phyloP scores from a whole-genome alignment of 2,797 vertebrate species.

The Esox lucius region DNA sequence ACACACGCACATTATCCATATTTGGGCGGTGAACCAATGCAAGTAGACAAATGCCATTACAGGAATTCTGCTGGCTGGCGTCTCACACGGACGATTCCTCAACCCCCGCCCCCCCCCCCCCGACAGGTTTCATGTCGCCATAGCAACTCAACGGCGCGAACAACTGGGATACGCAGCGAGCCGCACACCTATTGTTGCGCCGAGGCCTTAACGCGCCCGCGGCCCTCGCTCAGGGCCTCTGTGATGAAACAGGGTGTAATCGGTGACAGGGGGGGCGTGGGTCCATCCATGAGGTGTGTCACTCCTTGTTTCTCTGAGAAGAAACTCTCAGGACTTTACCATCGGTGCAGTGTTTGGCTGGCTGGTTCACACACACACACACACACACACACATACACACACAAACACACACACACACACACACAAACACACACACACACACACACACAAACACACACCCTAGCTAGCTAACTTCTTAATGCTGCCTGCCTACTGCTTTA shows the following conservation, averaged over 20 bases:
- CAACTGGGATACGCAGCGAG: conserved; percentile 43
- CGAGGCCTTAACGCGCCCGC: background rate
- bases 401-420: conserved; percentile 11
- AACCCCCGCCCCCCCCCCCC: conserved; percentile 56
- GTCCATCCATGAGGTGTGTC: conserved; percentile 42
- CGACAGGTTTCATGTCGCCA: conserved; percentile 72
- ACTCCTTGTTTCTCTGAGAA: conserved; percentile 35
- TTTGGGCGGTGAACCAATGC: conserved; percentile 19
- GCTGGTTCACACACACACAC: background rate
- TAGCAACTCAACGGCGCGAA: conserved; percentile 64
- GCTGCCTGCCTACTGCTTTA: conserved; percentile 54
- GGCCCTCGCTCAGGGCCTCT: conserved; percentile 34
- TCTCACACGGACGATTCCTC: conserved; percentile 48
- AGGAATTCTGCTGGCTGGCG: conserved; percentile 33
- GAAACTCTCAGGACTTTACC: conserved; percentile 3
- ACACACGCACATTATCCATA: background rate
- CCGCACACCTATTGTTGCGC: conserved; percentile 39
- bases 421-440: conserved; percentile 10
- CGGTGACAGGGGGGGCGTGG: conserved; percentile 14
- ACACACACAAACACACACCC: conserved; percentile 6
- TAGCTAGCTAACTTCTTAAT: conserved; percentile 41
- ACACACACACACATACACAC: conserved; percentile 8
- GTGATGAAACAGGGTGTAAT: conserved; percentile 55
- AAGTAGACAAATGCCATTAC: conserved; percentile 47
- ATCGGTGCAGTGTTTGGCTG: background rate